Evolutionary conservation across 2,888 invertebrate genomes (phyloP), one percentile per base, ranked within the genome.

Genomic region (Imbricaverruca yamaguchii): DNA sequence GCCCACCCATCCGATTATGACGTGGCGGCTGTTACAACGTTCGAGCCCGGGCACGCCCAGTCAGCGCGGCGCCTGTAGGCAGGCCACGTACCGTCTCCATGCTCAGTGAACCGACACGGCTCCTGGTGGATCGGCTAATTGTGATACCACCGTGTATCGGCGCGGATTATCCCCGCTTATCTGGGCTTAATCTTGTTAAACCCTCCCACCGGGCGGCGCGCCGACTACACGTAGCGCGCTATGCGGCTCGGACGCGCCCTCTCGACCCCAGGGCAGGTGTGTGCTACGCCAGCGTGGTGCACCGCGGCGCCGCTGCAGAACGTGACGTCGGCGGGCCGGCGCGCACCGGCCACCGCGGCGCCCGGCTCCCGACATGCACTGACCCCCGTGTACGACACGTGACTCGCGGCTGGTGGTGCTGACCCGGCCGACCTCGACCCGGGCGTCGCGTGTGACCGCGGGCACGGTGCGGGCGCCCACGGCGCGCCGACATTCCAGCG

Each of bases 221-320:
- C 59, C 59, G 59, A 59, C 59, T 15, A n/a, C 23, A 23, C 65
- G 23, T 65, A 65, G n/a, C 65, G 12, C 65, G 39, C 39, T 39
- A 39, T 18, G 65, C 9, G 59, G 11, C 59, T 8, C 10, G 21
- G 74, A 55, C 74, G 74, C 74, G 74, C 74, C 74, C 74, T 74
- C 74, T 65, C 55, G 74, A 74, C 74, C 74, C 55, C 55, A 74
- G 21, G 53, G 74, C 74, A 74, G 74, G 74, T 74, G 74, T 65
- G 65, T 74, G 55, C 2, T 9, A 18, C 74, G 55, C 12, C 74
- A 9, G 55, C 74, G 18, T 6, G 4, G 74, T 74, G 74, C 74
- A 74, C 74, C 74, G 6, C 18, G 21, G 21, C 74, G 39, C 55
- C 39, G 21, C 53, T 15, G 18, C 6, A 55, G 55, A 55, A 74